Evolutionary conservation across 2,888 invertebrate genomes (phyloP).

Genomic region (Drosophila kambysellisi): DNA sequence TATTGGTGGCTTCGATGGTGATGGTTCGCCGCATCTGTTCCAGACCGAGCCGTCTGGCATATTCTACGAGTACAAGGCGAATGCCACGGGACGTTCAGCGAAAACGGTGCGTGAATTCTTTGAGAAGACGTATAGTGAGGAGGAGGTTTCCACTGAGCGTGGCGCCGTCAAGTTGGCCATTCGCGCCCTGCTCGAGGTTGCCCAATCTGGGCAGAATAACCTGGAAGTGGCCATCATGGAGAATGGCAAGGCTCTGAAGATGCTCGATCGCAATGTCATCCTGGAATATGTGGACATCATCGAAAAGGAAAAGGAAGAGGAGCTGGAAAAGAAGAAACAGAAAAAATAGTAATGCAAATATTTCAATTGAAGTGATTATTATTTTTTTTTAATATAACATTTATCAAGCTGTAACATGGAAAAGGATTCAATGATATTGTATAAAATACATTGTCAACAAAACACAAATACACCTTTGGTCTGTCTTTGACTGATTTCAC

Average conservation of each 20-base stretch:
- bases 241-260: slow-evolving; percentile 89
- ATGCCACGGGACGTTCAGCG: slow-evolving; percentile 98
- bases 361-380: background rate
- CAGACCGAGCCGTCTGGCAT: slow-evolving; percentile 99
- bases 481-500: background rate
- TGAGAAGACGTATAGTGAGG: slow-evolving; percentile 97
- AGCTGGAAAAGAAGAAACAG: slow-evolving; percentile 98
- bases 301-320: slow-evolving; percentile 99
- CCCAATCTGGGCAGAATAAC: slow-evolving; percentile 99
- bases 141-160: slow-evolving; percentile 92
- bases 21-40: slow-evolving; percentile 97
- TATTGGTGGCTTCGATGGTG: slow-evolving; percentile 98
- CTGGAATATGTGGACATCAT: slow-evolving; percentile 97
- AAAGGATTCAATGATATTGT: slow-evolving; percentile 45
- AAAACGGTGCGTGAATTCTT: slow-evolving; percentile 99
- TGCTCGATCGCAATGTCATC: slow-evolving; percentile 96
- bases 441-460: slow-evolving; percentile 64
- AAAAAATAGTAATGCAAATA: slow-evolving; percentile 84
- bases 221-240: slow-evolving; percentile 99
- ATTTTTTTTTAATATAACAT: slow-evolving; percentile 37
- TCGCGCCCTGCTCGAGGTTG: slow-evolving; percentile 97
- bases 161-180: slow-evolving; percentile 98
- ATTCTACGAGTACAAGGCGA: slow-evolving; percentile 99
- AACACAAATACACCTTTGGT: slow-evolving; percentile 2
- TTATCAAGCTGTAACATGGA: slow-evolving; percentile 41